phyloP scores from a whole-genome alignment of 2,797 vertebrate genomes.

The Pyrrhura leucotis region DNA sequence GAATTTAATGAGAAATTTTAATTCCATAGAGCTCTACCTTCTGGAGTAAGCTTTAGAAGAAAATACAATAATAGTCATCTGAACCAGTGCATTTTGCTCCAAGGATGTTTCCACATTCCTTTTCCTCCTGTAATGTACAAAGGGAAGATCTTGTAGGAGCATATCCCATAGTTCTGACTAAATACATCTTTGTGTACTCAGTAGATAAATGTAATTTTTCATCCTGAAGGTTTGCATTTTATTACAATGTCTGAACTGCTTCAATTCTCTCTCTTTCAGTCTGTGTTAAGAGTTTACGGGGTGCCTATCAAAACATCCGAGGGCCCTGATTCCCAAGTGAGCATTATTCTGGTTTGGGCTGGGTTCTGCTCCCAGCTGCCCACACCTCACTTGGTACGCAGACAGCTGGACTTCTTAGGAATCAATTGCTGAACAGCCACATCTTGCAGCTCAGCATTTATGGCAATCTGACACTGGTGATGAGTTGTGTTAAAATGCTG shows the following conservation, averaged over 20 bases:
- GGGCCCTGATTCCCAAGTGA: background rate
- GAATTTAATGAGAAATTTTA: background rate
- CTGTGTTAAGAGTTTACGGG: background rate
- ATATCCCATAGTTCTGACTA: background rate
- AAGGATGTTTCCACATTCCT: background rate
- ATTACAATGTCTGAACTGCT: background rate
- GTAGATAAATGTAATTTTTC: background rate
- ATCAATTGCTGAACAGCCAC: background rate
- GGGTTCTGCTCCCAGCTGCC: background rate
- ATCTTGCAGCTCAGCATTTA: background rate
- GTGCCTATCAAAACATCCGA: background rate
- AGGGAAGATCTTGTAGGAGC: background rate
- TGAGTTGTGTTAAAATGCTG: background rate
- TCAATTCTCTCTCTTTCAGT: background rate
- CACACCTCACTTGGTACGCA: accelerated
- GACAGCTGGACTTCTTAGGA: background rate
- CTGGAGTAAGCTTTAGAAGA: background rate
- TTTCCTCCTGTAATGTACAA: background rate
- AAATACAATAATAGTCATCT: background rate
- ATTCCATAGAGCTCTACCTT: background rate
- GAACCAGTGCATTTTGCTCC: background rate
- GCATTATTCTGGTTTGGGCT: background rate
- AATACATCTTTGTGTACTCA: background rate
- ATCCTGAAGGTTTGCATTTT: background rate
- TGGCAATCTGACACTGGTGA: background rate